A percentile compares a stretch with the other conserved stretches of the same genome.
phyloP scores from a whole-genome alignment of 2,113 vertebrate genomes.

The Gasterosteus aculeatus region DNA sequence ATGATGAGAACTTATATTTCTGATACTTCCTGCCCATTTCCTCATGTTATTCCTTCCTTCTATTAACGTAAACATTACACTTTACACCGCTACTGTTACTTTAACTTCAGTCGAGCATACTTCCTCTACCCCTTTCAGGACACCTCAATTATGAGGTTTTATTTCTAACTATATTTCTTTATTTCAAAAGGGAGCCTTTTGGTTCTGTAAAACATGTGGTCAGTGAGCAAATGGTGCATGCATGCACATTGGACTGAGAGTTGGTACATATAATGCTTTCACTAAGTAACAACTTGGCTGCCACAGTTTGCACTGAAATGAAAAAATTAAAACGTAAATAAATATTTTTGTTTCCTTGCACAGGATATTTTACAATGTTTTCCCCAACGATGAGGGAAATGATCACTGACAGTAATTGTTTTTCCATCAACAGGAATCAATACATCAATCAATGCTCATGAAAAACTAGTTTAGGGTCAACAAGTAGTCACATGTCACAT shows the following conservation, averaged over 20 bases:
- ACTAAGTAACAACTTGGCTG: not conserved
- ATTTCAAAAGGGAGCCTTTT: not conserved
- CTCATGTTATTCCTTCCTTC: no score
- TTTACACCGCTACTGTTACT: no score
- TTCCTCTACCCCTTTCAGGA: not conserved
- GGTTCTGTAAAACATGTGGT: not conserved
- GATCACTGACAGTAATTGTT: constrained; percentile 20
- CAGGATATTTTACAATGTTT: not conserved
- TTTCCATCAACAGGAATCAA: constrained; percentile 61
- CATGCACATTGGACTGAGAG: not conserved
- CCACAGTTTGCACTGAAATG: no score
- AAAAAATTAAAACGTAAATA: no score
- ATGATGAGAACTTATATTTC: no score
- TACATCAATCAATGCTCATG: constrained; percentile 50
- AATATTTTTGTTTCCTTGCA: not conserved
- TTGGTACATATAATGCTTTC: not conserved
- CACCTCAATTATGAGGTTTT: not conserved
- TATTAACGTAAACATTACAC: no score
- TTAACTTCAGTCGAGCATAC: no score
- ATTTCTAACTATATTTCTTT: not conserved
- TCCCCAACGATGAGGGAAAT: constrained; percentile 21
- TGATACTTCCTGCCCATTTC: no score
- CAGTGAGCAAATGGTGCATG: not conserved
- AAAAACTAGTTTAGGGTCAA: constrained; percentile 36
- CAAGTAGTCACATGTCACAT: constrained; percentile 37